Evolutionary conservation across 1,140 invertebrate genomes (phyloP).

Genomic region (Atta colombica): DNA sequence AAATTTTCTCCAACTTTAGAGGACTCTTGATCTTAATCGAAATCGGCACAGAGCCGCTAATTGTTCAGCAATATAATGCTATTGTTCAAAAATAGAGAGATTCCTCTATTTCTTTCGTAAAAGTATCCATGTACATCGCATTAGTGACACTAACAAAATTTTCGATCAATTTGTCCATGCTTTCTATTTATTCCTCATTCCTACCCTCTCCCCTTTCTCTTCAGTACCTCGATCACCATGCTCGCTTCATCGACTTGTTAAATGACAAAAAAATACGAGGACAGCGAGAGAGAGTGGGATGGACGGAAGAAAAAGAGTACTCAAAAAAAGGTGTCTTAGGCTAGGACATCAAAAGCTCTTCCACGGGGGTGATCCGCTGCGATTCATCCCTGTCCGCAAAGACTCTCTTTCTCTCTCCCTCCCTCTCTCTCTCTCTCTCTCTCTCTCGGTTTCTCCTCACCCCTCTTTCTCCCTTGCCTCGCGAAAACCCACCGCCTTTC

Average conservation of each 20-base stretch:
- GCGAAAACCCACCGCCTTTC: conserved; percentile 73
- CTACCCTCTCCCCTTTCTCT: not conserved
- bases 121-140: not conserved
- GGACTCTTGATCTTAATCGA: not conserved
- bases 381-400: conserved; percentile 74
- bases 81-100: not conserved
- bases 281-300: not conserved
- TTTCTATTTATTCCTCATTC: not conserved
- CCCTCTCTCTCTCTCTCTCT: not conserved
- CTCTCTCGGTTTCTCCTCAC: not conserved
- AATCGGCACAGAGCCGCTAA: not conserved
- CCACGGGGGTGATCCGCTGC: conserved; percentile 74
- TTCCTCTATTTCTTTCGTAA: not conserved
- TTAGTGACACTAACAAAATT: conserved; percentile 55
- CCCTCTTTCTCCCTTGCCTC: conserved; percentile 43
- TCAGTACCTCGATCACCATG: not conserved
- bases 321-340: conserved; percentile 74
- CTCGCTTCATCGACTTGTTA: conserved; percentile 70
- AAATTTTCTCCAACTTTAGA: not conserved
- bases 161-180: conserved; percentile 45
- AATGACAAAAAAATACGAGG: conserved; percentile 43
- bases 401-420: not conserved
- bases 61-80: not conserved
- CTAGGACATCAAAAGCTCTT: conserved; percentile 76
- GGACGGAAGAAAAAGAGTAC: conserved; percentile 66